Base-by-base conservation (phyloP, 2,888 invertebrate species). In the Pristionchus fissidentatus region DNA sequence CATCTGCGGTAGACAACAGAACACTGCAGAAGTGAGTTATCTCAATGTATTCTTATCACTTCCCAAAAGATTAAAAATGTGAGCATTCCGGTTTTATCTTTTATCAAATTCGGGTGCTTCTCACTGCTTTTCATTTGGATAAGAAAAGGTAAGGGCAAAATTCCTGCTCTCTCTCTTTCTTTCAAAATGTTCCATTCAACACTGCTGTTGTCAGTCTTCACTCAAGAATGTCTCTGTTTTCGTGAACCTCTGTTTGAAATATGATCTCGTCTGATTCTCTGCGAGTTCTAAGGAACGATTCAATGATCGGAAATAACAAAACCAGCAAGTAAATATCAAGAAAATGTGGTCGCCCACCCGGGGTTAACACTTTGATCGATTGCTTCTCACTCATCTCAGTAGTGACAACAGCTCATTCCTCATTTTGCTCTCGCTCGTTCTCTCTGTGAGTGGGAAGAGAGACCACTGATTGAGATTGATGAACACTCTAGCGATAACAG, bases 371-470 rank as follows among this genome's bases (percentile, higher is more conserved):
- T 43, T 70, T 70, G 70, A 70, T 70, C 70, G 70, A 70, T 70
- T 38, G 22, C 8, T 60, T 8, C 60, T 32, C 60, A 60, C n/a
- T n/a, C 60, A 32, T 32, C 26, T 66, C 70, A 41, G n/a, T 43
- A n/a, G n/a, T 70, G 70, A 70, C 70, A 70, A 70, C 70, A 70
- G n/a, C n/a, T 1, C 70, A 70, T 70, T 70, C 22, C 70, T 70
- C 70, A 70, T 70, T 55, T 55, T n/a, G 10, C 62, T 41, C 70
- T 19, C 43, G 2, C 22, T n/a, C n/a, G n/a, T n/a, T n/a, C n/a
- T n/a, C n/a, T n/a, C n/a, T n/a, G n/a, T n/a, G 35, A 35, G 62
- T 35, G 62, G 7, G 70, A 41, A 41, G 19, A 70, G 41, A 15
- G 60, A 60, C 32, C 13, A n/a, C 41, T 26, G 41, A 41, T 29